A percentile compares a stretch with the other conserved stretches of the same genome.
Evolutionary conservation across 2,113 vertebrate genomes (phyloP).

Genomic region (Xenus cinereus): DNA sequence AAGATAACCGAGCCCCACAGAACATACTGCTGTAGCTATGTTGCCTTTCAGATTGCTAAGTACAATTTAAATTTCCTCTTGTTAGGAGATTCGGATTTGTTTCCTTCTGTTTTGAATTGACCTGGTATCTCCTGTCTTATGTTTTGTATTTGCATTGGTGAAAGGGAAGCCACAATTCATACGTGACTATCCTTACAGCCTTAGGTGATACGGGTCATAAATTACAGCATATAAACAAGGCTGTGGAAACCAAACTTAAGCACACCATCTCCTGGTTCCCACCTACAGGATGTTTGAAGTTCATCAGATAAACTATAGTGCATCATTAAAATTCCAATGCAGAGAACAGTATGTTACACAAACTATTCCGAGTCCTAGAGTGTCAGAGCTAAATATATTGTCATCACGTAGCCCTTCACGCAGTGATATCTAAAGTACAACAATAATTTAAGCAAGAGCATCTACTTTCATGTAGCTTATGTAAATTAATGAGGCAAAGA

Average conservation of each 20-base stretch:
- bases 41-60: too few relatives aligned
- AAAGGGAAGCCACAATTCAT: neutral
- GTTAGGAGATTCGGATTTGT: neutral
- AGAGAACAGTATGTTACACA: neutral
- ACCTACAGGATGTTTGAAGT: slow-evolving; percentile 7
- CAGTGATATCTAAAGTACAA: neutral
- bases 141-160: neutral
- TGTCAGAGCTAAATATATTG: neutral
- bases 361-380: neutral
- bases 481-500: neutral
- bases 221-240: neutral
- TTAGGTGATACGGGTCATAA: neutral
- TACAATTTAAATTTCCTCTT: neutral
- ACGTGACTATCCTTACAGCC: neutral
- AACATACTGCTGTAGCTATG: neutral
- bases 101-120: neutral
- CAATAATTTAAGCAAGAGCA: neutral
- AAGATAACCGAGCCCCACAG: neutral
- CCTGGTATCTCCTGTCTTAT: neutral
- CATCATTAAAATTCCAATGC: neutral
- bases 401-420: neutral
- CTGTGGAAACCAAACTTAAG: neutral
- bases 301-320: slow-evolving; percentile 4
- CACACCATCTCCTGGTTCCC: neutral
- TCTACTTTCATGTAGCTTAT: neutral